phyloP scores from a whole-genome alignment of 92 coral and sea anemone genomes.

The Pocillopora grandis region DNA sequence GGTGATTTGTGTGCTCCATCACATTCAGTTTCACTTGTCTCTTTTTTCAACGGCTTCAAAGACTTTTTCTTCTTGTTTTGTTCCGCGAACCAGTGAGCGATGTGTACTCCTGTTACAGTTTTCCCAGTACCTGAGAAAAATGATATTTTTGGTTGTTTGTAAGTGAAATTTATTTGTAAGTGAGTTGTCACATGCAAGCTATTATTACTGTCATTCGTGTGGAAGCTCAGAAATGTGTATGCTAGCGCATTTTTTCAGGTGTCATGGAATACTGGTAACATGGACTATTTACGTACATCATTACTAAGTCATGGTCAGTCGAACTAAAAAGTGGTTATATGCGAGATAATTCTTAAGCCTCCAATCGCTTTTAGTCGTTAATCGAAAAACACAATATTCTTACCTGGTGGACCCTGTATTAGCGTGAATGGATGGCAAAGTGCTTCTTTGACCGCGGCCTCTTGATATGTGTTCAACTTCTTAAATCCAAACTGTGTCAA shows the following conservation, averaged over 20 bases:
- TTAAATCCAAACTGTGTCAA: slow-evolving; percentile 45
- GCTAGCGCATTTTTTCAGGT: no score
- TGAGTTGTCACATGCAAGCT: not conserved
- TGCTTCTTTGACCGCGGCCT: slow-evolving; percentile 66
- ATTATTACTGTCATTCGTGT: no score
- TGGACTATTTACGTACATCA: no score
- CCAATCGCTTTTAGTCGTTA: not conserved
- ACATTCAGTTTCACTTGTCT: slow-evolving; percentile 13
- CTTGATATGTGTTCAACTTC: slow-evolving; percentile 64
- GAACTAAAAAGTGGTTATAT: no score
- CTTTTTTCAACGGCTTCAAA: slow-evolving; percentile 5
- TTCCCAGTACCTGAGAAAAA: slow-evolving; percentile 85
- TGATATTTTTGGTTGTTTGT: not conserved
- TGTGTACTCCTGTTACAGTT: slow-evolving; percentile 95
- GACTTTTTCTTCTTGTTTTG: slow-evolving; percentile 42
- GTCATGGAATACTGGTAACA: no score
- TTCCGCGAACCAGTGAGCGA: slow-evolving; percentile 90
- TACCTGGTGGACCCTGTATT: slow-evolving; percentile 99
- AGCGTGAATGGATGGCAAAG: slow-evolving; percentile 71
- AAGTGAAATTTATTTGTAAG: not conserved
- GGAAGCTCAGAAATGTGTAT: no score
- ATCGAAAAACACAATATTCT: not conserved
- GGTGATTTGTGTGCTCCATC: slow-evolving; percentile 44
- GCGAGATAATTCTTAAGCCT: no score
- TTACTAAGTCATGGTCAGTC: no score